Conservation (phyloP, 2,113 vertebrate genomes). For the Semicossyphus pulcher region DNA sequence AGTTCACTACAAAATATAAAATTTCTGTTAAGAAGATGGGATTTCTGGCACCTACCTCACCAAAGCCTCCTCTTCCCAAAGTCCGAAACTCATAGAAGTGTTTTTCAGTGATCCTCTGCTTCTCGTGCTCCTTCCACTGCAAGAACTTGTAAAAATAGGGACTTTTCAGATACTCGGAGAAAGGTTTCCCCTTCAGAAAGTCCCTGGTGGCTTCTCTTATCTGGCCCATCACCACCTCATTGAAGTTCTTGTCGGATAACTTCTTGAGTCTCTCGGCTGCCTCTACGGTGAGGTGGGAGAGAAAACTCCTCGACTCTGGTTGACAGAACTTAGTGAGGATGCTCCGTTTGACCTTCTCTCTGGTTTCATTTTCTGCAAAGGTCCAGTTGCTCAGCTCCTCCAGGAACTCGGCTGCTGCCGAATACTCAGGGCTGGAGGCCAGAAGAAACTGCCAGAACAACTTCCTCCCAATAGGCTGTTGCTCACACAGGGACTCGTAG, state of each 20-base stretch:
- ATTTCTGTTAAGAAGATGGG: neutral
- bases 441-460: slow-evolving; percentile 88
- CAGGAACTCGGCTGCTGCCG: slow-evolving; percentile 83
- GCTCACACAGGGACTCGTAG: slow-evolving; percentile 89
- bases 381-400: slow-evolving; percentile 87
- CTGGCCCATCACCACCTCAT: slow-evolving; percentile 68
- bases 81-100: slow-evolving; percentile 91
- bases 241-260: slow-evolving; percentile 80
- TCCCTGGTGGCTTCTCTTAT: slow-evolving; percentile 81
- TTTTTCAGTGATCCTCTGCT: slow-evolving; percentile 86
- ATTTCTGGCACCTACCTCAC: slow-evolving; percentile 85
- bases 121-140: slow-evolving; percentile 94
- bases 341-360: slow-evolving; percentile 73
- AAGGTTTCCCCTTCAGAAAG: slow-evolving; percentile 88
- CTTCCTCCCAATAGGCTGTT: slow-evolving; percentile 90
- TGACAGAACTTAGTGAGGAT: slow-evolving; percentile 84
- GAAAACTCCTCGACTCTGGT: slow-evolving; percentile 74
- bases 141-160: slow-evolving; percentile 88
- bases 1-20: neutral
- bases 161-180: slow-evolving; percentile 87
- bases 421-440: slow-evolving; percentile 76
- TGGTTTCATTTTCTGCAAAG: slow-evolving; percentile 81
- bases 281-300: slow-evolving; percentile 84
- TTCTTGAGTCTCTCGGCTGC: slow-evolving; percentile 77
- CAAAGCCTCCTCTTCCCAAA: slow-evolving; percentile 93